phyloP scores from a whole-genome alignment of 2,888 invertebrate genomes.

The Drosophila mimetica region DNA sequence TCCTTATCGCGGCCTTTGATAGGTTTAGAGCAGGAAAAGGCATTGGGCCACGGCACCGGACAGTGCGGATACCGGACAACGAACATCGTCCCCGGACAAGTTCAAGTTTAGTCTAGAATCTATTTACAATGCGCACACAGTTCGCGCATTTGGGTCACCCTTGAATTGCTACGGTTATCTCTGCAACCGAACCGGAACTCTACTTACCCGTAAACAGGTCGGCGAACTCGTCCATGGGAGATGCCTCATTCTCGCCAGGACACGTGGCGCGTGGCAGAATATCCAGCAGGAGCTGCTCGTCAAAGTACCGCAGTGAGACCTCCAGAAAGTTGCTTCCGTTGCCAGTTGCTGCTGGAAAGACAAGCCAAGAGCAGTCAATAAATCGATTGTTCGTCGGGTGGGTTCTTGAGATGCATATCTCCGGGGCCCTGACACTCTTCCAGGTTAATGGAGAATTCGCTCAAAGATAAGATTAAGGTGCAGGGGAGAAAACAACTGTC shows the following conservation, averaged over 20 bases:
- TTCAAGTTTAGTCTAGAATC: constrained; percentile 24
- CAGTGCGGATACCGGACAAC: constrained; percentile 8
- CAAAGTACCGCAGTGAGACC: constrained; percentile 73
- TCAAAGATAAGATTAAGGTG: constrained; percentile 27
- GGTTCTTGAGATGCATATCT: constrained; percentile 25
- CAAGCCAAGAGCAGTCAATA: not conserved
- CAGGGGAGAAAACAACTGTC: constrained; percentile 2
- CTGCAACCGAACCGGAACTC: not conserved
- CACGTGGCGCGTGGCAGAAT: constrained; percentile 67
- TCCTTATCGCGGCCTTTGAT: constrained; percentile 60
- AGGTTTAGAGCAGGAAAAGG: constrained; percentile 48
- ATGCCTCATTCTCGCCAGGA: constrained; percentile 58
- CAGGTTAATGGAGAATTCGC: constrained; percentile 20
- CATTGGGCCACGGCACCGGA: constrained; percentile 44
- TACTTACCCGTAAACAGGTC: constrained; percentile 80
- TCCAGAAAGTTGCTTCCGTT: constrained; percentile 71
- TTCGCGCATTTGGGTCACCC: not conserved
- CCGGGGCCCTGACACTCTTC: constrained; percentile 1
- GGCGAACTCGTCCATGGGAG: constrained; percentile 79
- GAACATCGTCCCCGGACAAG: constrained; percentile 18
- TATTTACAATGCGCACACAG: not conserved
- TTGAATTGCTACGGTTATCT: constrained; percentile 3
- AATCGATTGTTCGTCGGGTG: constrained; percentile 17
- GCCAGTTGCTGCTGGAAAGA: constrained; percentile 34
- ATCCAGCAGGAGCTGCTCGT: constrained; percentile 69